Evolutionary conservation across 2,888 invertebrate species (phyloP).

Genomic region (Watsonalla cultraria): DNA sequence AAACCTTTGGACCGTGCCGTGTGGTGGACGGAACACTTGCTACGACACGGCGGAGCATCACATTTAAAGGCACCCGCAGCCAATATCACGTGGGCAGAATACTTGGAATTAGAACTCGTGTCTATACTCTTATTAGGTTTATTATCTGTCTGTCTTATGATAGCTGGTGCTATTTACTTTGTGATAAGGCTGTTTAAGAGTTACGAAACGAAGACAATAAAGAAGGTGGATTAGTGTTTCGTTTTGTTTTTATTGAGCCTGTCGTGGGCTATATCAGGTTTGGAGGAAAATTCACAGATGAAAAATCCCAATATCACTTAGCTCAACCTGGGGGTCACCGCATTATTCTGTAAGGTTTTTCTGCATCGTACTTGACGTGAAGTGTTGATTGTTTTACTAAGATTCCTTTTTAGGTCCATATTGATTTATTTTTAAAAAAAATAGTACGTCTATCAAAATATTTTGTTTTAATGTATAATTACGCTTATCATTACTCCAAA

Average conservation of each 20-base stretch:
- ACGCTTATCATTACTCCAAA: too few relatives aligned
- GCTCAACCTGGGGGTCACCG: too few relatives aligned
- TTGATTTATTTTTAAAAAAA: too few relatives aligned
- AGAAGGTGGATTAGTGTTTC: neutral
- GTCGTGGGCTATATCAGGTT: neutral
- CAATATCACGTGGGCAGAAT: constrained; percentile 31
- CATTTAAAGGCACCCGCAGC: constrained; percentile 52
- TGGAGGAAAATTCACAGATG: neutral
- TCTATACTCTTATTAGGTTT: constrained; percentile 2
- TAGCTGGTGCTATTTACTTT: neutral
- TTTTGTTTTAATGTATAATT: too few relatives aligned
- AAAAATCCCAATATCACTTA: neutral
- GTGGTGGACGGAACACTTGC: constrained; percentile 70
- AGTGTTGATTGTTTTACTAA: too few relatives aligned
- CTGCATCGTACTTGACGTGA: too few relatives aligned
- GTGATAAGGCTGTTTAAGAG: neutral
- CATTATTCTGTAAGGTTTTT: too few relatives aligned
- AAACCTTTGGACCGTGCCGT: constrained; percentile 45
- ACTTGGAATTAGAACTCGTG: constrained; percentile 30
- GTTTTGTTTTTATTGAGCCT: too few relatives aligned
- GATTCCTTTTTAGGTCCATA: too few relatives aligned
- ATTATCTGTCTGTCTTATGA: neutral
- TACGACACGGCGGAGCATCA: constrained; percentile 51
- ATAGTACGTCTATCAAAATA: too few relatives aligned
- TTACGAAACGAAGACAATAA: neutral